Percentiles rank a stretch among this genome's conserved stretches.
These are phyloP conservation scores for Mycetomoellerius zeteki DNA, from an alignment of 1,140 invertebrate species.

Conservation along the genomic window DNA sequence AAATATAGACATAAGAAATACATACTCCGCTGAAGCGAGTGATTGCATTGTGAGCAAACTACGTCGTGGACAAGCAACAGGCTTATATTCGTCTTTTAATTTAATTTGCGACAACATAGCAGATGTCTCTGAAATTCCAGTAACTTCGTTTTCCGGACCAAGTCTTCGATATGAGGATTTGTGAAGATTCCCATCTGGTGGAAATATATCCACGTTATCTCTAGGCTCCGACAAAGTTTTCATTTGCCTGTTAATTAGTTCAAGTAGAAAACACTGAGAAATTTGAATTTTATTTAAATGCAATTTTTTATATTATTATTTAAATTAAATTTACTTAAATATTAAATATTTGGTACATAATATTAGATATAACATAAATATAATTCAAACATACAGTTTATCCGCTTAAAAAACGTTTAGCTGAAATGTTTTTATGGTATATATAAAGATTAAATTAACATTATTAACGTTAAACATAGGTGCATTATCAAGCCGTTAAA, in stretches of 20 bases:
- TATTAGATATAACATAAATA: not conserved
- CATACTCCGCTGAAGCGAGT: slow-evolving; percentile 63
- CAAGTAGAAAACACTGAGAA: not conserved
- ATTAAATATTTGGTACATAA: not conserved
- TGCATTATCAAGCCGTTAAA: no score
- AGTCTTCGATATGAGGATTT: slow-evolving; percentile 72
- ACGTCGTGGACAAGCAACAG: slow-evolving; percentile 62
- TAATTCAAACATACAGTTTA: no score
- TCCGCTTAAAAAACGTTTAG: no score
- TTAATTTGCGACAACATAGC: slow-evolving; percentile 71
- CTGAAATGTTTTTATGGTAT: no score
- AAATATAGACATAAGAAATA: not conserved
- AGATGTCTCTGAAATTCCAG: slow-evolving; percentile 71
- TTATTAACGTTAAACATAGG: no score
- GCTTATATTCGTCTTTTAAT: slow-evolving; percentile 62
- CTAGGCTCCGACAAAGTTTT: slow-evolving; percentile 69
- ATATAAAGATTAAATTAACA: no score
- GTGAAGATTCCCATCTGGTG: slow-evolving; percentile 68
- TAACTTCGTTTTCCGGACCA: slow-evolving; percentile 47
- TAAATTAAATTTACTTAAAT: not conserved
- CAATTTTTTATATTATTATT: not conserved
- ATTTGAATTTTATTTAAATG: not conserved
- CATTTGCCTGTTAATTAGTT: slow-evolving; percentile 69
- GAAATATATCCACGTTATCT: slow-evolving; percentile 74
- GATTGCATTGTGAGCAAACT: slow-evolving; percentile 69